Percentiles rank a stretch among this genome's conserved stretches.
phyloP scores from a whole-genome alignment of 2,888 invertebrate genomes.

The Thymelicus sylvestris region DNA sequence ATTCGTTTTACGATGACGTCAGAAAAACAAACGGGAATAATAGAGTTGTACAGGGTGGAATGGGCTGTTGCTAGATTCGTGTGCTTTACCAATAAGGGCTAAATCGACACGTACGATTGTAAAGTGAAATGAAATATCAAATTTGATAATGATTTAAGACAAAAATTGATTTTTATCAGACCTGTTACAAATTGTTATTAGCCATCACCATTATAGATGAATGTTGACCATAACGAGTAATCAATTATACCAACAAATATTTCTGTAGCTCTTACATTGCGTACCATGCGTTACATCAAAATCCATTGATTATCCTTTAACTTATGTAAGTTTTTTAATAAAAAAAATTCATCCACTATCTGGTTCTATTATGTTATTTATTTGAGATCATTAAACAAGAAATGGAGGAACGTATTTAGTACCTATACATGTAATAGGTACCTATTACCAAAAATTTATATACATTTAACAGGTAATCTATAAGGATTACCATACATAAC shows the following conservation, averaged over 20 bases:
- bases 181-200: not conserved
- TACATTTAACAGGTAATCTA: not conserved
- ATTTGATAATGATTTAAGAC: too few species aligned
- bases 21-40: not conserved
- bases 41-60: not conserved
- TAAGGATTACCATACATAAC: not conserved
- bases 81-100: too few species aligned
- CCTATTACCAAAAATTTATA: too few species aligned
- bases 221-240: constrained; percentile 11
- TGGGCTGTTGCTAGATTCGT: too few species aligned
- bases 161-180: too few species aligned
- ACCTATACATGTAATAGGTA: too few species aligned
- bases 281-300: constrained; percentile 26
- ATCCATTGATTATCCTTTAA: not conserved
- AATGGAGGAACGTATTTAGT: too few species aligned
- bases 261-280: constrained; percentile 16
- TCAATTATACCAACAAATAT: not conserved
- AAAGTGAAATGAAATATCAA: too few species aligned
- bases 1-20: constrained; percentile 1
- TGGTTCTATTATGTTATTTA: too few species aligned
- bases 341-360: not conserved
- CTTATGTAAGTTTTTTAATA: not conserved
- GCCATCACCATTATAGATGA: not conserved
- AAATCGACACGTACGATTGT: too few species aligned
- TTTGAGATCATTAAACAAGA: too few species aligned